phyloP scores from a whole-genome alignment of 2,797 vertebrate genomes.

The Toxotes lorentzi region DNA sequence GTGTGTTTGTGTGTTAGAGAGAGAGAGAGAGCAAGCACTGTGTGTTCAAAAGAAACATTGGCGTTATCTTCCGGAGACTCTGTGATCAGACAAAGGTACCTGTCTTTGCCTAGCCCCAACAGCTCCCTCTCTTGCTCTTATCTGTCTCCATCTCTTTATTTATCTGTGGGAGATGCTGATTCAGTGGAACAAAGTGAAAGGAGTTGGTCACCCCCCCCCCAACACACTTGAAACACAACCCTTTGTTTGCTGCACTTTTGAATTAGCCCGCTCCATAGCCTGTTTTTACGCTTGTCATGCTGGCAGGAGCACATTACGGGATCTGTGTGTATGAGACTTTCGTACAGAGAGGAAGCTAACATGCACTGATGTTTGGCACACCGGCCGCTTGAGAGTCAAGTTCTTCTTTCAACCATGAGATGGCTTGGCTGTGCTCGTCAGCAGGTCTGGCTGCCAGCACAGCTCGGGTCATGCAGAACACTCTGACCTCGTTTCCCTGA shows the following conservation, averaged over 20 bases:
- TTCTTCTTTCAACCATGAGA: conserved; percentile 51
- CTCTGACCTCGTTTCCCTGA: conserved; percentile 50
- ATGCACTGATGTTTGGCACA: conserved; percentile 38
- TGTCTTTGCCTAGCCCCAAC: conserved; percentile 55
- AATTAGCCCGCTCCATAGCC: conserved; percentile 9
- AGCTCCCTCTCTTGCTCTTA: conserved; percentile 47
- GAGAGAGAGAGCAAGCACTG: conserved; percentile 32
- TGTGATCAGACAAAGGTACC: conserved; percentile 63
- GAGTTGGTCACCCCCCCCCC: conserved; percentile 36
- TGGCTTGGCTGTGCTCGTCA: conserved; percentile 43
- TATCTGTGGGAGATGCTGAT: conserved; percentile 64
- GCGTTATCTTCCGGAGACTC: conserved; percentile 59
- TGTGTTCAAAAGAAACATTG: conserved; percentile 62
- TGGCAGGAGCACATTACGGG: conserved; percentile 28
- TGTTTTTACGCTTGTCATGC: conserved; percentile 50
- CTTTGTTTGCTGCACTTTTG: conserved; percentile 38
- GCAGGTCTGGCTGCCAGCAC: conserved; percentile 54
- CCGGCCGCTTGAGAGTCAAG: conserved; percentile 34
- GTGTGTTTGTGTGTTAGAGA: conserved; percentile 15
- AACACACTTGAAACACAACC: conserved; percentile 36
- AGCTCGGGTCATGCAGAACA: conserved; percentile 47
- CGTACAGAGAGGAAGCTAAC: conserved; percentile 25
- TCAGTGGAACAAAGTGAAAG: conserved; percentile 71
- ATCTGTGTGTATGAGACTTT: conserved; percentile 21
- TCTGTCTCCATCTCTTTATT: conserved; percentile 52